Evolutionary conservation across 35 echinoderm and acorn worm species (phyloP).

Genomic region (Apostichopus californicus): DNA sequence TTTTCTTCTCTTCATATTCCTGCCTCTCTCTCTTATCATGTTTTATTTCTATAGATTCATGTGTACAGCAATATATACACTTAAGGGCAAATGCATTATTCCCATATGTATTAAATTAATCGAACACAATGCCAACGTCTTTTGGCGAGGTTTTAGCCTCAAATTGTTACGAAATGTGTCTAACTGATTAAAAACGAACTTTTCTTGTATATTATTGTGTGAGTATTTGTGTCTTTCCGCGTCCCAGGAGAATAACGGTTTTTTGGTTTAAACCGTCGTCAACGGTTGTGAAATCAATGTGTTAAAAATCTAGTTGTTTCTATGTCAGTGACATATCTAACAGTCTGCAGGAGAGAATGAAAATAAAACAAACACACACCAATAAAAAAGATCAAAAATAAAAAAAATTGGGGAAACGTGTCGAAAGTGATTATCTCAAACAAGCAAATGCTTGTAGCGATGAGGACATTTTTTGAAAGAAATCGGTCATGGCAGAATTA

Average conservation of each 20-base stretch:
- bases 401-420: constrained; percentile 10
- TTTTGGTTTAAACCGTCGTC: neutral
- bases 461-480: constrained; percentile 33
- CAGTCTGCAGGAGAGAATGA: neutral
- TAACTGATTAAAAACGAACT: neutral
- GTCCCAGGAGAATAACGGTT: neutral
- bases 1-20: too few species aligned
- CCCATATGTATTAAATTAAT: constrained; percentile 3
- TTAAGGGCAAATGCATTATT: neutral
- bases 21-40: neutral
- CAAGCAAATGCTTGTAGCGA: neutral
- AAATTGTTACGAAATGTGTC: constrained; percentile 7
- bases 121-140: neutral
- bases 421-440: constrained; percentile 48
- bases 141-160: neutral
- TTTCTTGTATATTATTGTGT: neutral
- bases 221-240: neutral
- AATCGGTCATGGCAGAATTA: constrained; percentile 38
- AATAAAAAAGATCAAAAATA: neutral
- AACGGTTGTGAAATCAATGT: neutral
- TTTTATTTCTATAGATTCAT: neutral
- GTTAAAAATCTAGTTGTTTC: neutral
- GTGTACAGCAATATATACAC: too few species aligned
- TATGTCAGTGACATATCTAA: neutral
- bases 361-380: neutral